Evolutionary conservation across 1,140 invertebrate species (phyloP), one percentile per base, ranked within the genome.

Genomic region (Drosophila repleta): DNA sequence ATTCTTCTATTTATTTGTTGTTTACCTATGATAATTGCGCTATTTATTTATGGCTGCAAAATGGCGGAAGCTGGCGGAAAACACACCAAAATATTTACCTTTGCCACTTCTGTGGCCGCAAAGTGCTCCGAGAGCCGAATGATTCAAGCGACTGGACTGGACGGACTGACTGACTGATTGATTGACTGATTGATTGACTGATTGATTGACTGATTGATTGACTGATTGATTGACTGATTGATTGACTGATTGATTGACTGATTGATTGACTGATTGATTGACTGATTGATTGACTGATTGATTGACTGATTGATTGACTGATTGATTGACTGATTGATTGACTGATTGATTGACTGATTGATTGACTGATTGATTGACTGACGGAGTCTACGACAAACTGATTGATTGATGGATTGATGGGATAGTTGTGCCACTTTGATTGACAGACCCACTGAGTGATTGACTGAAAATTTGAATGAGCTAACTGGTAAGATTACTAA

Each of bases 21-120:
- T 85, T 85, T 85, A 81, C 78, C 82, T 85, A 87, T 85, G 82
- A 87, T 85, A 85, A 85, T 85, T 85, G 82, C 56, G 64, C 66
- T 85, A 79, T 85, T 85, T 85, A 85, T 81, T 85, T 87, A 87
- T 79, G 82, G 41, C 46, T 20, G 43, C 17, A 7, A 45, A 45
- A 43, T 17, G 39, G 39, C 4, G 3, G 24, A 15, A 24, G 13
- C 7, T 24, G 21, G 46, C 4, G 15, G 45, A n/a, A 48, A 48
- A 21, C 2, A 48, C 21, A 17, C 8, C 26, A 21, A 32, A 51
- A 51, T 17, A 51, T 32, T n/a, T 49, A 24, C 46, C 46, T 11
- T 45, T 20, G 13, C 37, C 37, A 17, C 15, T n/a, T 13, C 35
- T 7, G 41, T 11, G 8, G 11, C 32, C 10, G 32, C 2, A 41